Evolutionary conservation across 2,113 vertebrate genomes (phyloP).

Genomic region (Clarias macrocephalus): DNA sequence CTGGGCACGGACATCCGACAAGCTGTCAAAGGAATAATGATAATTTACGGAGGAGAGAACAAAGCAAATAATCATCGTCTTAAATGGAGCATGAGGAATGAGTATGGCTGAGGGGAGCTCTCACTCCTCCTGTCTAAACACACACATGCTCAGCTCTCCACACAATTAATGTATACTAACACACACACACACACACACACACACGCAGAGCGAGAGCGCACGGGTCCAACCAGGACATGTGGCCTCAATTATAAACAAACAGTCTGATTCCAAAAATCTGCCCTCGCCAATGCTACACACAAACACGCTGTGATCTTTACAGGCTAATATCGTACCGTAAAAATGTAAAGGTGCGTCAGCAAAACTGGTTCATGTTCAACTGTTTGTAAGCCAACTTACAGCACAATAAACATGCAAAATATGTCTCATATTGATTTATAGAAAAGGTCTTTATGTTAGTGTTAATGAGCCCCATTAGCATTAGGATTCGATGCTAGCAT

Average conservation of each 20-base stretch:
- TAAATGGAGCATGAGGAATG: constrained; percentile 64
- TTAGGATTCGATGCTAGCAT: not conserved
- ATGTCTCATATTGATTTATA: not conserved
- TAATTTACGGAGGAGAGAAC: constrained; percentile 61
- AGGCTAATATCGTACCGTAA: not conserved
- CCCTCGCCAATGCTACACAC: not conserved
- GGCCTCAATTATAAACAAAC: constrained; percentile 17
- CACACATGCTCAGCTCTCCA: constrained; percentile 49
- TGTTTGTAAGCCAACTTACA: not conserved
- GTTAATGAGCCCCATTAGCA: not conserved
- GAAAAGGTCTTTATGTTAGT: not conserved
- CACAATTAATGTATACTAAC: constrained; percentile 43
- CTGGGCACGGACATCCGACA: constrained; percentile 46
- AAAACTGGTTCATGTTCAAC: not conserved
- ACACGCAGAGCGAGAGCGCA: not conserved
- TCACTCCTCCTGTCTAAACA: constrained; percentile 24
- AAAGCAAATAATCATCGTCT: constrained; percentile 64
- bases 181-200: constrained; percentile 38
- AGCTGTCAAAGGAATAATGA: constrained; percentile 59
- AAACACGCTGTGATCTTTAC: not conserved
- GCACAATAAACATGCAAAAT: not conserved
- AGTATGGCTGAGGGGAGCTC: constrained; percentile 54
- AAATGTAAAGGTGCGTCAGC: not conserved
- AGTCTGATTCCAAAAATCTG: not conserved
- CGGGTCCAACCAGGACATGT: not conserved